phyloP scores from a whole-genome alignment of 1,140 invertebrate genomes.

The Drosophila bifasciata region DNA sequence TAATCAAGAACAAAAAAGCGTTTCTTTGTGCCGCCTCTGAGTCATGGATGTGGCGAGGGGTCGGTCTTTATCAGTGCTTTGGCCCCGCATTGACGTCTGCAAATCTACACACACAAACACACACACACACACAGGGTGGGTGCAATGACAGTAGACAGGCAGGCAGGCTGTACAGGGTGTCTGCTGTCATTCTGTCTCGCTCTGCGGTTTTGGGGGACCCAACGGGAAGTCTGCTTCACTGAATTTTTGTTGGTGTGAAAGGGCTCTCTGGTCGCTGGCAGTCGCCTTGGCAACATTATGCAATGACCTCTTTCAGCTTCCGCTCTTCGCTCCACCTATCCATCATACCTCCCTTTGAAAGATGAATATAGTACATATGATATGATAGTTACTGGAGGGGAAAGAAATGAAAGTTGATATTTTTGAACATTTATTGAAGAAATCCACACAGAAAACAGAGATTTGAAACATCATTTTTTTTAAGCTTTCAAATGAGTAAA shows the following conservation, averaged over 20 bases:
- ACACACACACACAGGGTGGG: no score
- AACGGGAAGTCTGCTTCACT: conserved; percentile 75
- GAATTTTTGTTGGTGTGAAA: conserved; percentile 34
- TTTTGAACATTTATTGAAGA: no score
- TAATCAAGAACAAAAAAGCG: conserved; percentile 29
- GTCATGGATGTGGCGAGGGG: conserved; percentile 25
- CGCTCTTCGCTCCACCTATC: neutral
- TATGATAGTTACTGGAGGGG: no score
- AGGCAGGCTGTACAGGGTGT: conserved; percentile 10
- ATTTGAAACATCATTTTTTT: no score
- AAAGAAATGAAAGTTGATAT: no score
- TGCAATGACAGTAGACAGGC: no score
- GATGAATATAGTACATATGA: neutral
- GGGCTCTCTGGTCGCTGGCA: conserved; percentile 9
- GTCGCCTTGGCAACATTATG: conserved; percentile 33
- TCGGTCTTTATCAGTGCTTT: conserved; percentile 26
- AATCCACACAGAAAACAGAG: no score
- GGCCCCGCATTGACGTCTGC: no score
- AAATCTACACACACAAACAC: neutral
- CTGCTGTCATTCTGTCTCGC: conserved; percentile 28
- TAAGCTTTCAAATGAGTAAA: no score
- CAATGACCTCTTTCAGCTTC: conserved; percentile 13
- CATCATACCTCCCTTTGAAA: neutral
- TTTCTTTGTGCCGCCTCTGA: conserved; percentile 36
- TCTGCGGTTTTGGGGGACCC: conserved; percentile 60